Conservation (phyloP, 2,113 vertebrate species). For the Elephantulus edwardii region DNA sequence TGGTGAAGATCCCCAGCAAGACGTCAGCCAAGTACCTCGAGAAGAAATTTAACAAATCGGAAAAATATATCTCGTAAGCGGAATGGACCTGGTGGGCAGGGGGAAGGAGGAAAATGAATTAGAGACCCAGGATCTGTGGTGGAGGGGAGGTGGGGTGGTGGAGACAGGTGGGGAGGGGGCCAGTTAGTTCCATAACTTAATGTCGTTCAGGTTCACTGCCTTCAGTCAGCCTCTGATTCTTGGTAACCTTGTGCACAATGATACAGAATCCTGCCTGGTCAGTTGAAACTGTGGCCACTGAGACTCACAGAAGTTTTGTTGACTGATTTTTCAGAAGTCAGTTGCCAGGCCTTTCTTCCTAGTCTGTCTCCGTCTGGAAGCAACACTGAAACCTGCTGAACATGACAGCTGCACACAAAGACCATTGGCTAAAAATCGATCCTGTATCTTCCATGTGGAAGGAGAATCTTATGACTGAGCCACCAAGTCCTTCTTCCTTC, state of each 20-base stretch:
- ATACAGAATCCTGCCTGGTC: neutral
- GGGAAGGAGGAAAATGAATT: too few relatives aligned
- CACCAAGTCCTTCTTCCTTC: neutral
- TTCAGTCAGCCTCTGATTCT: neutral
- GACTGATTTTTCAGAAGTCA: neutral
- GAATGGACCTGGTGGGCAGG: neutral
- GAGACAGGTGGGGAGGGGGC: neutral
- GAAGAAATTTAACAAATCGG: constrained; percentile 99
- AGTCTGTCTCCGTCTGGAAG: neutral
- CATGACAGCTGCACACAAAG: neutral
- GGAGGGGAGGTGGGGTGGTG: neutral
- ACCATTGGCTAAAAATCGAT: neutral
- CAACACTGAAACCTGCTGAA: neutral
- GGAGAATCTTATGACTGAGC: neutral
- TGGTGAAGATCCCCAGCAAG: constrained; percentile 99
- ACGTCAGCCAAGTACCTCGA: constrained; percentile 98
- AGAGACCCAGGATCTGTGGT: neutral
- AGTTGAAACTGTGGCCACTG: neutral
- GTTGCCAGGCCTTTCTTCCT: neutral
- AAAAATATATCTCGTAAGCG: constrained; percentile 98
- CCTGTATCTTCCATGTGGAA: neutral
- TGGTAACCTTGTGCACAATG: neutral
- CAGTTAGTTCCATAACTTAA: neutral
- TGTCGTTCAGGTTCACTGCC: neutral
- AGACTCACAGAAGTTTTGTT: neutral